phyloP scores from a whole-genome alignment of 2,888 invertebrate genomes.

The Lysandra coridon region DNA sequence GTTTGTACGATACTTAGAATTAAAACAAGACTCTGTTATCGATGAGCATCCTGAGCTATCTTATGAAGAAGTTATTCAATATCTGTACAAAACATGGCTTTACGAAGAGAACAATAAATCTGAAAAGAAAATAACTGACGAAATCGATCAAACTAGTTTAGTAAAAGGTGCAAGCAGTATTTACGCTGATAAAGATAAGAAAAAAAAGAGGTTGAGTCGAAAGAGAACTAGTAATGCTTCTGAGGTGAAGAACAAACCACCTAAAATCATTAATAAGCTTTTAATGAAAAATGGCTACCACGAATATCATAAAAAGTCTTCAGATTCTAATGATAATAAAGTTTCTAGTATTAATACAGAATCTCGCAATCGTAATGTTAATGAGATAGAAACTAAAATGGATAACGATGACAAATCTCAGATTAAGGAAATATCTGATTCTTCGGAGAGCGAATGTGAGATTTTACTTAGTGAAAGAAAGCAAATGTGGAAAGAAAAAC shows the following conservation, averaged over 20 bases:
- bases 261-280: not conserved
- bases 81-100: slow-evolving; percentile 74
- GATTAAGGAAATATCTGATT: slow-evolving; percentile 39
- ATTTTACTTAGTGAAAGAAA: slow-evolving; percentile 49
- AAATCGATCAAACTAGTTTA: slow-evolving; percentile 50
- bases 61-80: slow-evolving; percentile 63
- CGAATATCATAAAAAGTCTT: slow-evolving; percentile 10
- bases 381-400: slow-evolving; percentile 42
- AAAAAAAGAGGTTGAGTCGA: slow-evolving; percentile 36
- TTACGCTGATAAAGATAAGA: slow-evolving; percentile 35
- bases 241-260: not conserved
- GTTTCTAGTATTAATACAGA: not conserved
- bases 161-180: slow-evolving; percentile 49
- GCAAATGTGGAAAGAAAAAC: slow-evolving; percentile 43
- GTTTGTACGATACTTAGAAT: slow-evolving; percentile 72
- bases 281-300: slow-evolving; percentile 20
- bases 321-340: not conserved
- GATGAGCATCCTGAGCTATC: slow-evolving; percentile 74
- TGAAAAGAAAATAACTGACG: slow-evolving; percentile 53
- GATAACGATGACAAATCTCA: slow-evolving; percentile 34
- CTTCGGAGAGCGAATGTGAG: slow-evolving; percentile 48
- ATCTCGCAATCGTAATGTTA: not conserved
- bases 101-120: slow-evolving; percentile 63
- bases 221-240: not conserved
- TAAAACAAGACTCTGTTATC: slow-evolving; percentile 67